Percentiles rank a stretch among this genome's conserved stretches.
Evolutionary conservation across 2,888 invertebrate genomes (phyloP).

Genomic region (Sphecodes monilicornis): DNA sequence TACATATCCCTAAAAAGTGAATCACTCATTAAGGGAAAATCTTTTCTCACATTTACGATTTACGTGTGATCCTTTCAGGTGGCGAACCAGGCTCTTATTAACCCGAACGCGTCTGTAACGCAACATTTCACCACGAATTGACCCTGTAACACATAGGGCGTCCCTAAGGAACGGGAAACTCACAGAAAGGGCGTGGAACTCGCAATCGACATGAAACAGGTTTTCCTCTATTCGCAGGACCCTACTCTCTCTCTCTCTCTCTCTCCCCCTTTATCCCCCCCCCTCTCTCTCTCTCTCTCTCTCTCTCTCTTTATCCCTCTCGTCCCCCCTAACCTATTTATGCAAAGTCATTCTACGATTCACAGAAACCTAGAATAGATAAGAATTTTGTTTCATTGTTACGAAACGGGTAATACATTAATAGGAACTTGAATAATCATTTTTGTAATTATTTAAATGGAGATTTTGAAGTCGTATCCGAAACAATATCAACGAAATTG

Average conservation of each 20-base stretch:
- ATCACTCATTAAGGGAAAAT: not conserved
- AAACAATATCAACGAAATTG: no score
- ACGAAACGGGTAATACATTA: not conserved
- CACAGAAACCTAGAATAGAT: not conserved
- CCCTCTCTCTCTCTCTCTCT: no score
- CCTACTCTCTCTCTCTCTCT: not conserved
- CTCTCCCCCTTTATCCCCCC: no score
- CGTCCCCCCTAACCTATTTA: not conserved
- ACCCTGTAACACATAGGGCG: slow-evolving; percentile 55
- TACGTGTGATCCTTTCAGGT: slow-evolving; percentile 8
- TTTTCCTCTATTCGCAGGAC: slow-evolving; percentile 68
- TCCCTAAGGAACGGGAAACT: slow-evolving; percentile 3
- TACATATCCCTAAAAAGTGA: not conserved
- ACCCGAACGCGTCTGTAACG: not conserved
- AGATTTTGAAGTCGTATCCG: not conserved
- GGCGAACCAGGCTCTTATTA: slow-evolving; percentile 22
- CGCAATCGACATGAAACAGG: slow-evolving; percentile 64
- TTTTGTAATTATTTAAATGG: not conserved
- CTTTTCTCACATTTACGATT: not conserved
- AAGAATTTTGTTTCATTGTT: not conserved
- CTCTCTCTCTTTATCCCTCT: not conserved
- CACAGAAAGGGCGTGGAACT: slow-evolving; percentile 52
- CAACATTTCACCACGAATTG: slow-evolving; percentile 48
- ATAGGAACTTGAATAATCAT: not conserved
- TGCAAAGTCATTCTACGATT: not conserved